Percentiles rank a stretch among this genome's conserved stretches.
These are phyloP conservation scores for Cephus rjabovi DNA, from an alignment of 2,888 invertebrate species.

Conservation along the genomic window DNA sequence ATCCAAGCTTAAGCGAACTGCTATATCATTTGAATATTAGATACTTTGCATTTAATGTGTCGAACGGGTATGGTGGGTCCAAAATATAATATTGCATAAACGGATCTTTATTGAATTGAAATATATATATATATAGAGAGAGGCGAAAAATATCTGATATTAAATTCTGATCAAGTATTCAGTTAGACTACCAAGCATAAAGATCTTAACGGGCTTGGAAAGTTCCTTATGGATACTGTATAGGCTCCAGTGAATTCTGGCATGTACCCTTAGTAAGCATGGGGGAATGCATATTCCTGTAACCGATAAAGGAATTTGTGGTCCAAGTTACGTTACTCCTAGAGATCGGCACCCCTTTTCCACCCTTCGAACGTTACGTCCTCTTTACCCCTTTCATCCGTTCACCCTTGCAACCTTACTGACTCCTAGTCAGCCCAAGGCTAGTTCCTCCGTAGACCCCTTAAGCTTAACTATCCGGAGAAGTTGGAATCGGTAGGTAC, in stretches of 20 bases:
- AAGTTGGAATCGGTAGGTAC: conserved; percentile 53
- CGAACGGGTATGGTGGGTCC: background rate
- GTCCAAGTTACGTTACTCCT: conserved; percentile 49
- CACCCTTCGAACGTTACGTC: conserved; percentile 16
- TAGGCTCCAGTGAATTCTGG: background rate
- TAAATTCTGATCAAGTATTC: background rate
- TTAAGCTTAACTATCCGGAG: conserved; percentile 57
- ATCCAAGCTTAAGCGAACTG: background rate
- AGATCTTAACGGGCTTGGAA: background rate
- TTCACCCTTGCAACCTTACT: conserved; percentile 47
- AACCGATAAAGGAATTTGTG: conserved; percentile 53
- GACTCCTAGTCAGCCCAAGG: conserved; percentile 50
- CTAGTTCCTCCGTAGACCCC: conserved; percentile 49
- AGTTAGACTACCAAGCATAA: background rate
- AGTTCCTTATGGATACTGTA: background rate
- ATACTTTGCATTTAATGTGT: conserved; percentile 5
- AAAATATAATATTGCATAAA: background rate
- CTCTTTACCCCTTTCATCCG: conserved; percentile 43
- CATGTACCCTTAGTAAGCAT: background rate
- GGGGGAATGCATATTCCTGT: conserved; percentile 14
- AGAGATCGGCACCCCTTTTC: conserved; percentile 37
- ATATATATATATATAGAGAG: background rate
- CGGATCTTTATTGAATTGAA: background rate
- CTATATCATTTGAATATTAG: conserved; percentile 8
- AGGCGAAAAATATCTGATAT: too few relatives aligned